Percentiles rank a stretch among this genome's conserved stretches.
These are phyloP conservation scores for Plebejus melissa DNA, from an alignment of 2,888 invertebrate genomes.

Conservation along the genomic window DNA sequence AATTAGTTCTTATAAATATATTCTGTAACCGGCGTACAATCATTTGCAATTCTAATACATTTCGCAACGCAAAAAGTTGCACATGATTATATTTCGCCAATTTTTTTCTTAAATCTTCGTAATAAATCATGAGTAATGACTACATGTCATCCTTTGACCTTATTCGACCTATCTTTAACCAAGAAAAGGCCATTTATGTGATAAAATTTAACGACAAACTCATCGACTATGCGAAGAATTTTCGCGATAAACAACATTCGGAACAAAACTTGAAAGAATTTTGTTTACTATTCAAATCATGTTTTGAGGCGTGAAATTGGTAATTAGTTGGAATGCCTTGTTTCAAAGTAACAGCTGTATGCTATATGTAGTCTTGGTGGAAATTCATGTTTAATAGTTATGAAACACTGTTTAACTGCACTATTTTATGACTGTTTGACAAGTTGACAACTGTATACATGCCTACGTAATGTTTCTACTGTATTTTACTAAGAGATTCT, in stretches of 20 bases:
- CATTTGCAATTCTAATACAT: slow-evolving; percentile 6
- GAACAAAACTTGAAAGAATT: not conserved
- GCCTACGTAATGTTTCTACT: too few species aligned
- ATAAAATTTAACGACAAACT: not conserved
- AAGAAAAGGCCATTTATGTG: not conserved
- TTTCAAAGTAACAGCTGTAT: not conserved
- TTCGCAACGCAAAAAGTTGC: slow-evolving; percentile 3
- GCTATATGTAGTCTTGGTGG: not conserved
- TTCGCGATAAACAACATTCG: not conserved
- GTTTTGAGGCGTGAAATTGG: slow-evolving; percentile 10
- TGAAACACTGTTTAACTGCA: not conserved
- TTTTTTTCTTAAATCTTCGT: not conserved
- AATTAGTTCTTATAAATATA: slow-evolving; percentile 11
- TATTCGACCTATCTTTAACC: not conserved
- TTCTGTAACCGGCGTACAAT: not conserved
- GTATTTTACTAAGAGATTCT: not conserved
- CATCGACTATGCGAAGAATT: not conserved
- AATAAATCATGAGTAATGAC: not conserved
- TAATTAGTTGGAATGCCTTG: not conserved
- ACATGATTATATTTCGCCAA: not conserved
- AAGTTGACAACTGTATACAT: not conserved
- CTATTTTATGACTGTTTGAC: not conserved
- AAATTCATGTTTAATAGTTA: not conserved
- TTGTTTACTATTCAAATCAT: not conserved
- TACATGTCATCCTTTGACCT: not conserved